phyloP scores from a whole-genome alignment of 2,113 vertebrate genomes.

The Sinocyclocheilus grahami region DNA sequence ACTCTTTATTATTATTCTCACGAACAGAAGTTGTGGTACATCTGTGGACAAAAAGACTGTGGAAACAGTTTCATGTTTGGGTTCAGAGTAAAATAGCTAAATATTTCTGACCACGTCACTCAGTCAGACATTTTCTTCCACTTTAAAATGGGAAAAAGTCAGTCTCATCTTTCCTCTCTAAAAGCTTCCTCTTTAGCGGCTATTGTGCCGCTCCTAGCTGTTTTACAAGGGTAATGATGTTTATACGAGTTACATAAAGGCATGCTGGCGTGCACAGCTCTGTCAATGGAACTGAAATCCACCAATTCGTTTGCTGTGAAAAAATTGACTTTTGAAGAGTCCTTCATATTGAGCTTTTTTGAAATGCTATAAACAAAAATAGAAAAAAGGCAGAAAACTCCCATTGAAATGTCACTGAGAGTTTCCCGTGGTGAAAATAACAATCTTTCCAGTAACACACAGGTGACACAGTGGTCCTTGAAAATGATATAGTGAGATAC shows the following conservation, averaged over 20 bases:
- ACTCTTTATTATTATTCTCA: slow-evolving; percentile 21
- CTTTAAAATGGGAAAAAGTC: slow-evolving; percentile 28
- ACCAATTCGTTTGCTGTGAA: background rate
- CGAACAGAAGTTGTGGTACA: background rate
- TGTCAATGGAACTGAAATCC: background rate
- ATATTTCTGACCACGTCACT: background rate
- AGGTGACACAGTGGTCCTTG: slow-evolving; percentile 43
- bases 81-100: background rate
- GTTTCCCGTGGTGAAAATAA: slow-evolving; percentile 59
- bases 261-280: background rate
- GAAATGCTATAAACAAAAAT: background rate
- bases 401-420: slow-evolving; percentile 19
- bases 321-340: background rate
- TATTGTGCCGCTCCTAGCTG: slow-evolving; percentile 32
- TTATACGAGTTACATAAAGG: slow-evolving; percentile 41
- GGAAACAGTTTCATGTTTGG: slow-evolving; percentile 17
- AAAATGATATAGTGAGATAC: slow-evolving; percentile 20
- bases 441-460: slow-evolving; percentile 49
- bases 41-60: slow-evolving; percentile 1
- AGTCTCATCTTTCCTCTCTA: slow-evolving; percentile 13
- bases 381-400: background rate
- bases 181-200: slow-evolving; percentile 40
- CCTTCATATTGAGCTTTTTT: background rate
- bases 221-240: slow-evolving; percentile 41
- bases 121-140: background rate